Evolutionary conservation across 2,888 invertebrate species (phyloP), one percentile per base, ranked within the genome.

Genomic region (Mesoligia furuncula): DNA sequence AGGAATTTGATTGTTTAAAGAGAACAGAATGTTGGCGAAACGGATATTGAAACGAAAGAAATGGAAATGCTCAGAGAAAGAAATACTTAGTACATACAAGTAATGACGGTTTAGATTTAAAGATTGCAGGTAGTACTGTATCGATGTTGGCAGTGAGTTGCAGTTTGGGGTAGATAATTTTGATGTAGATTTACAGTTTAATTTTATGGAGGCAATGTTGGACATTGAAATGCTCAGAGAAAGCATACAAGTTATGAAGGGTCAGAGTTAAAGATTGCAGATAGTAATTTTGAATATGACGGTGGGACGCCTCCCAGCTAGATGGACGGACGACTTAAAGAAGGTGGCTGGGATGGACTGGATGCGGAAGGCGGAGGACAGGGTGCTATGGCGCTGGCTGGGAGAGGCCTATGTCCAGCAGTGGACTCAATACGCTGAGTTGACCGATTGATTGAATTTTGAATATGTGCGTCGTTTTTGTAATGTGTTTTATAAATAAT

Each of bases 101-200:
- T 42, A 8, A 36, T 31, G 15, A 24, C 17, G 17, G n/a, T 36
- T 8, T 17, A 36, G 36, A 51, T 68, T 69, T n/a, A 11, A 7
- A 36, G 36, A 42, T 27, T 70, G 5, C 0, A 42, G 39, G n/a
- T 57, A n/a, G 13, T n/a, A 15, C 36, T 39, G 36, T 4, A 3
- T 36, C 4, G 36, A 36, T 36, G 36, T 36, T 45, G 67, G 2
- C 4, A 27, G 27, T 45, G 15, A 20, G 27, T 48, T 27, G 48
- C 24, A 48, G 36, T 20, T 67, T 45, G 48, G 9, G 81, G n/a
- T n/a, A 77, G 79, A 83, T 86, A 75, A 80, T 77, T 79, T 80
- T 36, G 75, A 77, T 77, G 77, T 80, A 75, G 80, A 87, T 88
- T 85, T 72, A 72, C 69, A 7, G n/a, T n/a, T n/a, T n/a, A 59